Conservation (phyloP, 1,140 invertebrate species). For the Ceratosolen solmsi region DNA sequence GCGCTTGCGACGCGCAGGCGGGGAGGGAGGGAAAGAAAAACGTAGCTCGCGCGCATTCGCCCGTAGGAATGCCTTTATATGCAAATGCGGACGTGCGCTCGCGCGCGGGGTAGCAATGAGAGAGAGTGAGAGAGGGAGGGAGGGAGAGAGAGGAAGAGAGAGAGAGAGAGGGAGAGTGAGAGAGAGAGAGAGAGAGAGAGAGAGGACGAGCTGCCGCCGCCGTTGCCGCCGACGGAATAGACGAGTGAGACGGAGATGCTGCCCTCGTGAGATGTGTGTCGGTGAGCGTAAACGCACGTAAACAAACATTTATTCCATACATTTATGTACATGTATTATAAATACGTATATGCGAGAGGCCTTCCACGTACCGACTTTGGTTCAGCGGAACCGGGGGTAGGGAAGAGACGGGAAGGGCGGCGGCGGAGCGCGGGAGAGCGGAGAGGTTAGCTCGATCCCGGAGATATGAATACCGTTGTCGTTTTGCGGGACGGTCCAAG, state of each 20-base stretch:
- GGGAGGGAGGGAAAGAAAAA: constrained; percentile 27
- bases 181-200: constrained; percentile 50
- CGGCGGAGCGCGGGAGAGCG: not conserved
- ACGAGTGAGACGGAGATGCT: constrained; percentile 53
- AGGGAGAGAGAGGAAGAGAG: constrained; percentile 50
- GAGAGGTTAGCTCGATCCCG: constrained; percentile 62
- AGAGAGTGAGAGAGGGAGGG: not conserved
- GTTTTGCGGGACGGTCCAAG: constrained; percentile 48
- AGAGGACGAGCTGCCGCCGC: not conserved
- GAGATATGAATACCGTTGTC: constrained; percentile 66
- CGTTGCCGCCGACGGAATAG: not conserved
- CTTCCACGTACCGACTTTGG: constrained; percentile 11
- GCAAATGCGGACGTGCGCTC: constrained; percentile 63
- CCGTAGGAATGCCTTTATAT: constrained; percentile 73
- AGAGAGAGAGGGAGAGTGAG: constrained; percentile 56
- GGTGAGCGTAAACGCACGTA: constrained; percentile 41
- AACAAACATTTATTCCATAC: constrained; percentile 50
- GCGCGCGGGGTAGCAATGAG: constrained; percentile 31
- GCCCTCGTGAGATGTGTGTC: constrained; percentile 25
- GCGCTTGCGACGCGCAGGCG: constrained; percentile 57
- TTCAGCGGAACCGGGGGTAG: too few relatives aligned
- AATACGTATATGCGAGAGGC: constrained; percentile 40
- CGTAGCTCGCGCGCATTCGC: constrained; percentile 7
- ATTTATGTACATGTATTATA: constrained; percentile 40
- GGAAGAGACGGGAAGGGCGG: too few relatives aligned